phyloP scores from a whole-genome alignment of 2,113 vertebrate genomes.

The Nansenia antarctica region DNA sequence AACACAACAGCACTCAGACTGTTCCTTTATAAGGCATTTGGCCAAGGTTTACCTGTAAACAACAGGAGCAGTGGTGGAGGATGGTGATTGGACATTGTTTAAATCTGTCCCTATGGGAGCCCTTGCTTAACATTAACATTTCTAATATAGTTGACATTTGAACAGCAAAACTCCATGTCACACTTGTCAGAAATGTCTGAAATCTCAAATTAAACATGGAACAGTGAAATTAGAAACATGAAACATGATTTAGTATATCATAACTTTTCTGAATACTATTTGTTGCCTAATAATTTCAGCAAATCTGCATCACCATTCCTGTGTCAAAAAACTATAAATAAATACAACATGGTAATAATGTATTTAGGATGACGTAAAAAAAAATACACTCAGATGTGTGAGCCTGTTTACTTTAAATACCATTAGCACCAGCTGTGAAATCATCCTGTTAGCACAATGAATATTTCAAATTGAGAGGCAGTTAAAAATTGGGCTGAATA shows the following conservation, averaged over 20 bases:
- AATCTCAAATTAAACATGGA: neutral
- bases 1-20: conserved; percentile 58
- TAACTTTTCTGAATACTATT: neutral
- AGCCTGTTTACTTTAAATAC: conserved; percentile 61
- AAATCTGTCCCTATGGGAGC: neutral
- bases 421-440: conserved; percentile 52
- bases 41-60: conserved; percentile 71
- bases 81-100: conserved; percentile 7
- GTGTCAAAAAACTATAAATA: neutral
- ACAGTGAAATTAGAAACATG: neutral
- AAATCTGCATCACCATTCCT: neutral
- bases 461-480: conserved; percentile 35
- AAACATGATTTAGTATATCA: neutral
- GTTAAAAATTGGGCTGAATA: conserved; percentile 19
- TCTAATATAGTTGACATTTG: conserved; percentile 1
- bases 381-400: conserved; percentile 53
- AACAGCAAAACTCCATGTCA: neutral
- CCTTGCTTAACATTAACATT: conserved; percentile 2
- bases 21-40: conserved; percentile 15
- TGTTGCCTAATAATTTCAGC: neutral
- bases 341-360: conserved; percentile 56
- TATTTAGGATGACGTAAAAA: conserved; percentile 58
- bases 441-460: conserved; percentile 37
- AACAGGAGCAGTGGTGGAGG: conserved; percentile 40
- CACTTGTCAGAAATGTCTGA: neutral